phyloP scores from a whole-genome alignment of 2,113 vertebrate genomes.

The Pao palembangensis region DNA sequence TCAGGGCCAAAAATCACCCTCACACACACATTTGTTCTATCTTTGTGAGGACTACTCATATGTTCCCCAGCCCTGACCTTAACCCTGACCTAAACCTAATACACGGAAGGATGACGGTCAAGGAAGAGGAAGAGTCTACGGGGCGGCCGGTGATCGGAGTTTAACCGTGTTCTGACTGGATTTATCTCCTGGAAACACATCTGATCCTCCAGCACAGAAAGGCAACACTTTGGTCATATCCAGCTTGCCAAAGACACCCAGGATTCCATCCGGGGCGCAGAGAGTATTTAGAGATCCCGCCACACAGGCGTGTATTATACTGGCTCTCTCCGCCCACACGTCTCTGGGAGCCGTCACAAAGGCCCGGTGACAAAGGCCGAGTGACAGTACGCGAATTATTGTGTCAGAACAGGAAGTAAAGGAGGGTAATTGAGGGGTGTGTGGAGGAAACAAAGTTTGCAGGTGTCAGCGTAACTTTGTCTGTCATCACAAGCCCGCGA shows the following conservation, averaged over 20 bases:
- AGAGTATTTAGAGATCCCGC: constrained; percentile 22
- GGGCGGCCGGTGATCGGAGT: too few species aligned
- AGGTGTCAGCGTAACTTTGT: constrained; percentile 65
- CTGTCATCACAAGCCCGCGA: constrained; percentile 48
- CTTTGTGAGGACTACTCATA: too few species aligned
- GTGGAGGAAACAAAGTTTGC: constrained; percentile 62
- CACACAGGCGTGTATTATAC: constrained; percentile 13
- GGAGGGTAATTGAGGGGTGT: constrained; percentile 60
- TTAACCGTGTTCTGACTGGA: too few species aligned
- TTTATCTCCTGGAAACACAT: too few species aligned
- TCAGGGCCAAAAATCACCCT: not conserved
- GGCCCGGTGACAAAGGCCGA: constrained; percentile 36
- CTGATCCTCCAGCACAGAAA: too few species aligned
- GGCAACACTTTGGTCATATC: too few species aligned
- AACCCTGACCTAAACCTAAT: too few species aligned
- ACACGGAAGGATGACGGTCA: too few species aligned
- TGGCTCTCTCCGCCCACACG: constrained; percentile 42
- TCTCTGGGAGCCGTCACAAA: constrained; percentile 39
- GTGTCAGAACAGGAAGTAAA: constrained; percentile 54
- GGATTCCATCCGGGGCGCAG: too few species aligned
- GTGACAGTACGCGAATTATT: constrained; percentile 64
- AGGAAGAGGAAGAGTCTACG: too few species aligned
- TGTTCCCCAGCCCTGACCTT: too few species aligned
- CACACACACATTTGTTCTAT: not conserved
- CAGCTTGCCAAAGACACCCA: too few species aligned